Evolutionary conservation across 2,113 vertebrate species (phyloP).

Genomic region (Chitala chitala): DNA sequence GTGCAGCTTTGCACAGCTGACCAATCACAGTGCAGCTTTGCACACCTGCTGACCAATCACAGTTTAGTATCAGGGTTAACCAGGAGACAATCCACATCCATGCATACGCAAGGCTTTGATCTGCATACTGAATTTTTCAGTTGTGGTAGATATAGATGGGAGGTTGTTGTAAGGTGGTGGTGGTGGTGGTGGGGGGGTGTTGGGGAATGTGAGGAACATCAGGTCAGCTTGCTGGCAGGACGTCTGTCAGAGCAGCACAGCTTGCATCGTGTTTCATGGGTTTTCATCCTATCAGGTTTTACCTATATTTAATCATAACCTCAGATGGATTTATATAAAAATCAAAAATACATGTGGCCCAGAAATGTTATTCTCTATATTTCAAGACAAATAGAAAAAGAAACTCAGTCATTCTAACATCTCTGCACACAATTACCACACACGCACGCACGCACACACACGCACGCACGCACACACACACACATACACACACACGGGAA

Average conservation of each 20-base stretch:
- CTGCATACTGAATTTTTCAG: too few species aligned
- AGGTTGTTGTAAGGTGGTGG: background rate
- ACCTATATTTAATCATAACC: background rate
- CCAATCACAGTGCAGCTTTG: background rate
- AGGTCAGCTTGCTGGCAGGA: background rate
- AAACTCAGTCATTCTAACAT: too few species aligned
- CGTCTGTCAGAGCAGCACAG: slow-evolving; percentile 1
- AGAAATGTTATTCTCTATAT: background rate
- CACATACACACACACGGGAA: too few species aligned
- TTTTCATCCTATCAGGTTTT: slow-evolving; percentile 8
- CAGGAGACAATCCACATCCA: too few species aligned
- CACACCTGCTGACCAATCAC: background rate
- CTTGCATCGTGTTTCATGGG: background rate
- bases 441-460: too few species aligned
- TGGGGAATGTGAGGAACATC: background rate
- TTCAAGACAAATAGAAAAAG: background rate
- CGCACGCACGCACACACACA: too few species aligned
- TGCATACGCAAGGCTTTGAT: too few species aligned
- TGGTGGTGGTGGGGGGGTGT: background rate
- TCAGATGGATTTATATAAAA: background rate
- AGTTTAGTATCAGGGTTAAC: too few species aligned
- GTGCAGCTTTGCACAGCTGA: too few species aligned
- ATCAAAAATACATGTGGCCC: background rate
- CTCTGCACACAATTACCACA: too few species aligned
- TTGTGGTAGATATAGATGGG: background rate